Evolutionary conservation across 2,797 vertebrate species (phyloP).

Genomic region (Tragelaphus oryx): DNA sequence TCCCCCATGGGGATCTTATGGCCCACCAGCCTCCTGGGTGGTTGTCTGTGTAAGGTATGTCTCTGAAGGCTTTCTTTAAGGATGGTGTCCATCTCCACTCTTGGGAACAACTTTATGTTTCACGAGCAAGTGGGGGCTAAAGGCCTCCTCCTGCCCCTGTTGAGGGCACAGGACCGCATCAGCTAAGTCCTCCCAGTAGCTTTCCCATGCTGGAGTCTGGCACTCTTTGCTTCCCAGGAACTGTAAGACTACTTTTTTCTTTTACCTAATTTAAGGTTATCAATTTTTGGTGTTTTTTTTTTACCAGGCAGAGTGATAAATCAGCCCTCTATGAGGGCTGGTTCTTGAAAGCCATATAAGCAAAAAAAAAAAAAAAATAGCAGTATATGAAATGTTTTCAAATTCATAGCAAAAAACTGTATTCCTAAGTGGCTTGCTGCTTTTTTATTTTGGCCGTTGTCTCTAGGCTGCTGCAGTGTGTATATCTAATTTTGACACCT

Average conservation of each 20-base stretch:
- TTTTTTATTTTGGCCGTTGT: background rate
- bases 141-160: background rate
- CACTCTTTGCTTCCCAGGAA: background rate
- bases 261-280: background rate
- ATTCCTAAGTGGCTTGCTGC: background rate
- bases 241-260: background rate
- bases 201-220: background rate
- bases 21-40: background rate
- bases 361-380: background rate
- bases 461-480: background rate
- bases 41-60: background rate
- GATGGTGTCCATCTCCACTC: background rate
- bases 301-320: background rate
- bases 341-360: background rate
- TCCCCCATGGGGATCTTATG: no score
- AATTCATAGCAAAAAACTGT: background rate
- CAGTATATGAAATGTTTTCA: background rate
- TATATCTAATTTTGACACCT: background rate
- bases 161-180: background rate
- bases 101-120: background rate
- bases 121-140: background rate
- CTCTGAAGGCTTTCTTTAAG: background rate
- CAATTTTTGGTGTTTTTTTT: background rate
- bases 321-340: background rate
- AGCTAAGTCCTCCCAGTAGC: background rate